These are phyloP conservation scores for Boleophthalmus pectinirostris DNA, from an alignment of 2,113 vertebrate genomes.

Conservation along the genomic window DNA sequence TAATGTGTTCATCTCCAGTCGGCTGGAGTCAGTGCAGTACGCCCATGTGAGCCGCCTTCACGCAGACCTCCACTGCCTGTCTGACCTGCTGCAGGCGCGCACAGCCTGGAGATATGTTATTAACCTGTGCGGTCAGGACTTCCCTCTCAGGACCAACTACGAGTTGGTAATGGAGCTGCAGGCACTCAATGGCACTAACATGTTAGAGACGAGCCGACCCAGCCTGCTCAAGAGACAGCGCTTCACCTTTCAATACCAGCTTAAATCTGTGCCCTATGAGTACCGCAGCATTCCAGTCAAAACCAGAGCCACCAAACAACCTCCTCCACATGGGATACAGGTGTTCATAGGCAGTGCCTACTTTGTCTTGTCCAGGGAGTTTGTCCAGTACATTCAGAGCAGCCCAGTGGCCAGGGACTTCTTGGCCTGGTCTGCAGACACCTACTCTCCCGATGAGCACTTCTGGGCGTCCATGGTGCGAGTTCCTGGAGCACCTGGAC, in stretches of 20 bases:
- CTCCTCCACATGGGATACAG: constrained; percentile 82
- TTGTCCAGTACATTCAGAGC: constrained; percentile 77
- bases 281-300: constrained; percentile 80
- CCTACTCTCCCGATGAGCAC: constrained; percentile 93
- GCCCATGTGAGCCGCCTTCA: constrained; percentile 88
- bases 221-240: constrained; percentile 83
- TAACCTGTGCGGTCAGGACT: constrained; percentile 94
- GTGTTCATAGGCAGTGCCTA: constrained; percentile 93
- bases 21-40: constrained; percentile 87
- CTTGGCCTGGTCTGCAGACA: constrained; percentile 88
- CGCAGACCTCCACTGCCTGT: constrained; percentile 91
- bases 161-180: constrained; percentile 85
- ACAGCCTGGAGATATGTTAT: constrained; percentile 89
- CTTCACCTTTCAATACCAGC: constrained; percentile 83
- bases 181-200: constrained; percentile 83
- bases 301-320: constrained; percentile 78
- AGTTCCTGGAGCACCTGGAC: constrained; percentile 85
- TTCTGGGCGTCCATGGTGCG: constrained; percentile 91
- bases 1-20: constrained; percentile 89
- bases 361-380: constrained; percentile 85
- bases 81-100: constrained; percentile 82
- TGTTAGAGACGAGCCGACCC: constrained; percentile 87
- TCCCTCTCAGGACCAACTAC: constrained; percentile 88
- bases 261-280: constrained; percentile 80
- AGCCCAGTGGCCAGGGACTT: constrained; percentile 82